A percentile compares a stretch with the other conserved stretches of the same genome.
These are phyloP conservation scores for Epicauta chinensis DNA, from an alignment of 1,140 invertebrate genomes.

Conservation along the genomic window DNA sequence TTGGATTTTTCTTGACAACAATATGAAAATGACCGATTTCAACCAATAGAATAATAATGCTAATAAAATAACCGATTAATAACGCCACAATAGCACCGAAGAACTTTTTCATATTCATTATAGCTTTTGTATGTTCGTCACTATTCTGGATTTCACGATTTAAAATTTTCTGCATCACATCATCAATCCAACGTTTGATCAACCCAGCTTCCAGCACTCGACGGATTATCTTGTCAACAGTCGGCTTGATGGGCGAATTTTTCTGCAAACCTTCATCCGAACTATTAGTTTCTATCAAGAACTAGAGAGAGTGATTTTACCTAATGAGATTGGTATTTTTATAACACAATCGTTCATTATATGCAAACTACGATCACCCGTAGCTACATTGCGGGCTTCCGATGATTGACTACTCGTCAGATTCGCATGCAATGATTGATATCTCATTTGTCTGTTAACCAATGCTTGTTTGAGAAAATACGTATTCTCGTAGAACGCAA, in stretches of 20 bases:
- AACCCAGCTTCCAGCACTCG: slow-evolving; percentile 67
- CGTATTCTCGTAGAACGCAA: slow-evolving; percentile 76
- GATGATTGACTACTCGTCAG: background rate
- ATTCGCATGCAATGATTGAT: slow-evolving; percentile 18
- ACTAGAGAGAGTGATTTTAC: slow-evolving; percentile 6
- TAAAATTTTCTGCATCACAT: slow-evolving; percentile 54
- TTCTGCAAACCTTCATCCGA: slow-evolving; percentile 61
- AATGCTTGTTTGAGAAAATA: slow-evolving; percentile 60
- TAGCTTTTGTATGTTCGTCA: slow-evolving; percentile 54
- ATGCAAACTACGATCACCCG: slow-evolving; percentile 55
- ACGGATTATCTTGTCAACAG: slow-evolving; percentile 59
- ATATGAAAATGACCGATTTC: slow-evolving; percentile 61
- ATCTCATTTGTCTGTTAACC: slow-evolving; percentile 48
- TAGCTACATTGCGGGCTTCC: slow-evolving; percentile 6
- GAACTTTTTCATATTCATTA: slow-evolving; percentile 69
- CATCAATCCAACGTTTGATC: slow-evolving; percentile 70
- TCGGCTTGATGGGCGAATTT: slow-evolving; percentile 68
- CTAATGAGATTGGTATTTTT: slow-evolving; percentile 71
- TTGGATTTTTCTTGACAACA: slow-evolving; percentile 56
- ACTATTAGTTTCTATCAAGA: background rate
- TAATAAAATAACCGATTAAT: slow-evolving; percentile 58
- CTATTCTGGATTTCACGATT: slow-evolving; percentile 35
- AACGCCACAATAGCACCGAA: slow-evolving; percentile 68
- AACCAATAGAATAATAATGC: slow-evolving; percentile 49
- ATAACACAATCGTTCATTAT: slow-evolving; percentile 76